These are phyloP conservation scores for Hormiphora californensis DNA, from an alignment of 37 sponge, comb jelly and placozoan genomes.

Conservation along the genomic window DNA sequence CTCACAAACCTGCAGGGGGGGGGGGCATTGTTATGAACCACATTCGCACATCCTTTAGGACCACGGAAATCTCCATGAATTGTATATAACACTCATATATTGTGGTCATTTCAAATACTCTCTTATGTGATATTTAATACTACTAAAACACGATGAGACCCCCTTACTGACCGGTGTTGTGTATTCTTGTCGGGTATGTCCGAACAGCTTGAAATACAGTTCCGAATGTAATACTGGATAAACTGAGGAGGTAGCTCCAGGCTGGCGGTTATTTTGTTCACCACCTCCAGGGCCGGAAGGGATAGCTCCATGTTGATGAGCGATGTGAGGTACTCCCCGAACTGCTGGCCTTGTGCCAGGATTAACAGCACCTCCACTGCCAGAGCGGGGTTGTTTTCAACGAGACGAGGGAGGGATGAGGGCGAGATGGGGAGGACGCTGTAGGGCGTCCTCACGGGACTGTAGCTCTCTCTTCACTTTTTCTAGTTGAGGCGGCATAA, in stretches of 20 bases:
- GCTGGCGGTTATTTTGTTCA: constrained; percentile 34
- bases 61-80: background rate
- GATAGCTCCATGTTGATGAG: constrained; percentile 50
- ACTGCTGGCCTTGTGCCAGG: constrained; percentile 26
- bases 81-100: background rate
- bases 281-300: constrained; percentile 39
- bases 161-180: constrained; percentile 25
- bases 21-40: too few species aligned
- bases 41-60: background rate
- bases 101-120: too few species aligned
- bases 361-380: constrained; percentile 47
- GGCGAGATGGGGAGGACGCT: background rate
- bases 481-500: background rate
- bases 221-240: constrained; percentile 43
- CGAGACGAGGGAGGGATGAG: background rate
- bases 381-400: constrained; percentile 27
- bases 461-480: background rate
- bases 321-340: constrained; percentile 4
- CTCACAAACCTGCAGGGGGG: constrained; percentile 20
- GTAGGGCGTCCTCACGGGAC: background rate
- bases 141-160: too few species aligned
- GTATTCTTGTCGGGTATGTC: constrained; percentile 43
- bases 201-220: constrained; percentile 48
- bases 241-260: constrained; percentile 40
- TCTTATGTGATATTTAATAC: too few species aligned